Conservation (phyloP, 2,113 vertebrate genomes). For the Condylura cristata region DNA sequence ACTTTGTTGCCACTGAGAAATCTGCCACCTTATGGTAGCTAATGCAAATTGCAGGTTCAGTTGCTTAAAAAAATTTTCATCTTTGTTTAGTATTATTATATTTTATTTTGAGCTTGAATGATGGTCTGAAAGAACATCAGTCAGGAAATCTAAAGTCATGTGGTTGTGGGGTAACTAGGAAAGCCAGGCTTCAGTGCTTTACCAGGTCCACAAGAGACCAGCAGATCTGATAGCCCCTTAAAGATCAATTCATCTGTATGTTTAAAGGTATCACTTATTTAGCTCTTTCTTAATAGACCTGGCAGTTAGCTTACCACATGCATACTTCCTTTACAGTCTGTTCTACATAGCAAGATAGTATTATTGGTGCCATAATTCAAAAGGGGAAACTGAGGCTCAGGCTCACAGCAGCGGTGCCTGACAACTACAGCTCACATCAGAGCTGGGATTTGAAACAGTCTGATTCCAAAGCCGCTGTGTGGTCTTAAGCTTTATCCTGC, state of each 20-base stretch:
- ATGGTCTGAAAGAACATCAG: neutral
- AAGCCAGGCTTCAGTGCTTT: neutral
- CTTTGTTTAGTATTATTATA: neutral
- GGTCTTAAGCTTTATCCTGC: neutral
- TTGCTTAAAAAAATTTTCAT: neutral
- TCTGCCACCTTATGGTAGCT: neutral
- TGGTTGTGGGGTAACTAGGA: neutral
- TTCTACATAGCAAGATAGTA: neutral
- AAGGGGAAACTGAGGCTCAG: neutral
- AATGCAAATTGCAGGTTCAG: conserved; percentile 50
- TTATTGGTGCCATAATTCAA: neutral
- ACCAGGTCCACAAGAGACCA: neutral
- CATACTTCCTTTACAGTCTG: neutral
- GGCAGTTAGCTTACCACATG: neutral
- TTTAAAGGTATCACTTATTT: neutral
- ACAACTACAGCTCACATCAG: neutral
- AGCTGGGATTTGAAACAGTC: neutral
- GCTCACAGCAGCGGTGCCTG: neutral
- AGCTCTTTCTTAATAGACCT: neutral
- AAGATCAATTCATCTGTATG: neutral
- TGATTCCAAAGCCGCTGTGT: neutral
- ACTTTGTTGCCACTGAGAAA: neutral
- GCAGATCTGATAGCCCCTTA: neutral
- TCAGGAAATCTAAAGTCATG: neutral
- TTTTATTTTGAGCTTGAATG: neutral